Conservation (phyloP, 2,113 vertebrate genomes). For the Nothobranchius kuhntae region DNA sequence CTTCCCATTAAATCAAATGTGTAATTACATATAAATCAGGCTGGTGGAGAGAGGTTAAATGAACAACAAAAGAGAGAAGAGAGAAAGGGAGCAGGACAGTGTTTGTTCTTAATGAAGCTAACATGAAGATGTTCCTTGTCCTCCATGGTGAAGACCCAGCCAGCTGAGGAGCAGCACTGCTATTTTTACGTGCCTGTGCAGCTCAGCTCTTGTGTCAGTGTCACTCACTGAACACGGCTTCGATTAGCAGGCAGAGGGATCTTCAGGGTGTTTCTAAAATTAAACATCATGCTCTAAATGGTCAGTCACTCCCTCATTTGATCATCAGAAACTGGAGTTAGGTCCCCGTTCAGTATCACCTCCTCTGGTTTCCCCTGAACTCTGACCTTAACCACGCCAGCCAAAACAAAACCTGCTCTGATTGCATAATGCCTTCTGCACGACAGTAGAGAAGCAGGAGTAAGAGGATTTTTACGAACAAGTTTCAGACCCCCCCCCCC, state of each 20-base stretch:
- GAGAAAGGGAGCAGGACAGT: not conserved
- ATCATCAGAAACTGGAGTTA: constrained; percentile 22
- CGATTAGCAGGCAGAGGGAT: constrained; percentile 11
- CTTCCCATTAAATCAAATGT: constrained; percentile 10
- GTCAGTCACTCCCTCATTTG: constrained; percentile 18
- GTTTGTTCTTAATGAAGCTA: constrained; percentile 47
- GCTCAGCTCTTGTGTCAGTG: not conserved
- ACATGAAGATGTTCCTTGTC: constrained; percentile 24
- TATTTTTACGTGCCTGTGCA: constrained; percentile 1
- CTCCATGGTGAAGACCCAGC: not conserved
- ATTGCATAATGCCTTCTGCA: constrained; percentile 32
- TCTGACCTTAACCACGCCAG: constrained; percentile 40
- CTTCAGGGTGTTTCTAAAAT: constrained; percentile 41
- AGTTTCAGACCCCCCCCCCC: constrained; percentile 24
- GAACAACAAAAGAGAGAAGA: too few relatives aligned
- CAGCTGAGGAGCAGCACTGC: constrained; percentile 10
- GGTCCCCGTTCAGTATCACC: not conserved
- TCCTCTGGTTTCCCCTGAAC: constrained; percentile 37
- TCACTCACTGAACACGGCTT: constrained; percentile 5
- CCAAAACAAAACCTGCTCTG: constrained; percentile 52
- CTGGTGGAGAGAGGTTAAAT: not conserved
- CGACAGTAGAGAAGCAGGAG: constrained; percentile 20
- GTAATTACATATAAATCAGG: not conserved
- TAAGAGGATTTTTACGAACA: constrained; percentile 50
- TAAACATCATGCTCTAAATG: constrained; percentile 13